Percentiles rank a stretch among this genome's conserved stretches.
These are phyloP conservation scores for Manis javanica DNA, from an alignment of 2,797 vertebrate species.

Conservation along the genomic window DNA sequence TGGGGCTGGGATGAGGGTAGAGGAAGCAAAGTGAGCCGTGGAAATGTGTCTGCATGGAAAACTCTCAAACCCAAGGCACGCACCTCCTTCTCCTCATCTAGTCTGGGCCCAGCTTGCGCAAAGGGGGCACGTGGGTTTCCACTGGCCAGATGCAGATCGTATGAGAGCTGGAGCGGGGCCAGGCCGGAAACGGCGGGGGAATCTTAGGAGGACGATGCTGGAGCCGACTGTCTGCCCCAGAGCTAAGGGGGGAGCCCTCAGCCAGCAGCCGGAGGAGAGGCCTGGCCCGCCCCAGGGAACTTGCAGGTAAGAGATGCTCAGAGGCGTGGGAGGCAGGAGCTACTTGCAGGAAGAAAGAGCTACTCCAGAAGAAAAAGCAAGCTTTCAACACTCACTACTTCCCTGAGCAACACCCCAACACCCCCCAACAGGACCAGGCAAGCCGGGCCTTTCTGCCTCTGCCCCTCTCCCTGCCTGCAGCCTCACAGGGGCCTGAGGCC, in stretches of 20 bases:
- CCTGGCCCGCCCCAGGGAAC: not conserved
- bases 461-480: too few species aligned
- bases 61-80: accelerated
- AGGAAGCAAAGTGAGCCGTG: accelerated
- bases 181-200: not conserved
- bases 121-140: too few species aligned
- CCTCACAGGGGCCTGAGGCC: not conserved
- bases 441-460: not conserved
- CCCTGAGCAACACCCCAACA: too few species aligned
- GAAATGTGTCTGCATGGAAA: not conserved
- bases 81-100: accelerated
- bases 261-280: not conserved
- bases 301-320: not conserved
- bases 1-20: not conserved
- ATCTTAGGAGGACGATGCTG: not conserved
- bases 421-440: too few species aligned
- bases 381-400: not conserved
- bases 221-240: not conserved
- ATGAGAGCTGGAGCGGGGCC: not conserved
- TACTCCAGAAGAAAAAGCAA: too few species aligned
- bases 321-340: not conserved
- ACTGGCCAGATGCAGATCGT: not conserved
- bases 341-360: not conserved
- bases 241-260: not conserved
- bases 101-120: not conserved